Conservation (phyloP, 2,113 vertebrate species). For the Collichthys lucidus region DNA sequence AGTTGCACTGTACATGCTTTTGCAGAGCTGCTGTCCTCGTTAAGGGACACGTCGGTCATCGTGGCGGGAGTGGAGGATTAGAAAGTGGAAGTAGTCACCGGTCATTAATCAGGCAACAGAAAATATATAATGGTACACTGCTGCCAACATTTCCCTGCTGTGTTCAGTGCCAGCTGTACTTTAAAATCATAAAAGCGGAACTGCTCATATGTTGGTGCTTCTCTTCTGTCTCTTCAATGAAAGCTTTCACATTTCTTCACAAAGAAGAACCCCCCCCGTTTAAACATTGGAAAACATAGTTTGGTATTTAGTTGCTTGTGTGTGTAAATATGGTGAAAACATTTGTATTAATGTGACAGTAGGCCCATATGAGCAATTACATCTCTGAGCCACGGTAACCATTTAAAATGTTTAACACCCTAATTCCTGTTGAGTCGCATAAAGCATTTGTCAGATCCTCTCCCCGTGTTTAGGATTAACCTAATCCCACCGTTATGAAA, state of each 20-base stretch:
- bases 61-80: background rate
- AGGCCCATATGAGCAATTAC: no score
- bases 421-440: constrained; percentile 76
- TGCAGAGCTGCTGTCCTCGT: background rate
- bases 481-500: constrained; percentile 76
- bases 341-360: background rate
- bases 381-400: constrained; percentile 45
- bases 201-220: background rate
- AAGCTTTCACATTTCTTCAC: background rate
- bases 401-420: constrained; percentile 68
- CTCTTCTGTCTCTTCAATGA: background rate
- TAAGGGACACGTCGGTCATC: background rate
- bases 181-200: background rate
- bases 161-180: background rate
- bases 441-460: constrained; percentile 74
- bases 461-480: constrained; percentile 72
- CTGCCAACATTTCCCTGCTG: background rate
- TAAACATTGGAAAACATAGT: background rate
- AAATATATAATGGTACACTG: background rate
- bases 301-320: background rate
- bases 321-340: constrained; percentile 15
- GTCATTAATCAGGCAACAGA: background rate
- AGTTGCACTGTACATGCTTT: background rate
- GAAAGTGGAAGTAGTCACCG: background rate
- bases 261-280: background rate